Base-by-base conservation (phyloP, 2,888 invertebrate species). In the Sabatieria punctata region DNA sequence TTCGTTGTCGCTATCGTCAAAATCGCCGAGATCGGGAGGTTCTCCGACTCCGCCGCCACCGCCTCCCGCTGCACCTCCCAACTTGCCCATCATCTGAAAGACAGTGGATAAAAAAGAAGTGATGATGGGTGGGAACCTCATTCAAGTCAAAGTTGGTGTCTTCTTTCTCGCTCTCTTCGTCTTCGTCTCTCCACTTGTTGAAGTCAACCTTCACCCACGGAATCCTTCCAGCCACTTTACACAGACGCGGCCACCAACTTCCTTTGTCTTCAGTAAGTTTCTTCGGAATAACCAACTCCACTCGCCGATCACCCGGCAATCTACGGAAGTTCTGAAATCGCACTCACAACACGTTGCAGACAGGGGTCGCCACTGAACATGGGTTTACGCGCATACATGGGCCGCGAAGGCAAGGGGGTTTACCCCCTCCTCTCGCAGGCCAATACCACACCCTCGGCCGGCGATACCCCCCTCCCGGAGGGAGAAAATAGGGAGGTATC, bases 141-240 rank as follows among this genome's bases (percentile, higher is more conserved):
- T n/a, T n/a, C n/a, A n/a, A n/a, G n/a, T n/a, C n/a, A n/a, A n/a
- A n/a, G n/a, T n/a, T n/a, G n/a, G n/a, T n/a, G n/a, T n/a, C n/a
- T n/a, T 85, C 85, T 57, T 81, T 80, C 8, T 80, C 85, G 46
- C 82, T 84, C 42, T 45, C 42, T 52, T 88, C 88, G 62, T 84
- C 85, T 69, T 91, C 91, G 71, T 89, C 89, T 70, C 78, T 79
- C 89, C 89, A 91, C 71, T 86, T 88, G 65, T 85, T 84, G 66
- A 93, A 93, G 65, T 93, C 91, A 59, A 86, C 80, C 73, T 89
- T 91, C 58, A 93, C 74, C 80, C 88, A 93, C 67, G 89, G 89
- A 55, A 65, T 65, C 57, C 89, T 57, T 39, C 18, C 22, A 18
- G 54, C 50, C 15, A 57, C 58, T 54, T 65, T 66, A 42, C 63